These are phyloP conservation scores for Typhlomys cinereus DNA, from an alignment of 2,113 vertebrate genomes.

Conservation along the genomic window DNA sequence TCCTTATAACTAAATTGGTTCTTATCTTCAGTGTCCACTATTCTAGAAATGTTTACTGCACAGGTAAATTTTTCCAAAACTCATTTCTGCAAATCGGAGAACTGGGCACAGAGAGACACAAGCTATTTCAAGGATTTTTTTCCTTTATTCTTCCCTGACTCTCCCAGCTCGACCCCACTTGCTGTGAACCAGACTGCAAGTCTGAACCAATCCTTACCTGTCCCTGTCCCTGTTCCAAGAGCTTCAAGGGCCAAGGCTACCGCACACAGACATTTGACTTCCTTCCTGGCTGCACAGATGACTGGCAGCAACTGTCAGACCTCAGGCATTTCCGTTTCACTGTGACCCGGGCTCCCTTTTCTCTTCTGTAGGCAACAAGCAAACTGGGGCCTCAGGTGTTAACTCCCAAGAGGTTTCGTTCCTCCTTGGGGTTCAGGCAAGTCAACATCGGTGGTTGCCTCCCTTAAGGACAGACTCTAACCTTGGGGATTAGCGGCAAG, in stretches of 20 bases:
- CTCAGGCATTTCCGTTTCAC: slow-evolving; percentile 64
- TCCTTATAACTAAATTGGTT: slow-evolving; percentile 31
- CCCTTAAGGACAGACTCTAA: not conserved
- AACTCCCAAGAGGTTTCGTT: slow-evolving; percentile 11
- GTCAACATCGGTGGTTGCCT: not conserved
- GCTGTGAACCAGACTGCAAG: not conserved
- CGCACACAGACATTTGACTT: slow-evolving; percentile 71
- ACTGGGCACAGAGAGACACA: not conserved
- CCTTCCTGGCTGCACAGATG: slow-evolving; percentile 40
- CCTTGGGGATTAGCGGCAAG: not conserved
- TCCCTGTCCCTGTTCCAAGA: slow-evolving; percentile 57
- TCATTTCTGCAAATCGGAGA: not conserved
- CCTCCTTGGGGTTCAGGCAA: not conserved
- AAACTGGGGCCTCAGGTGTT: not conserved
- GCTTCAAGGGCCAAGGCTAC: slow-evolving; percentile 40
- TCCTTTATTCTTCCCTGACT: not conserved
- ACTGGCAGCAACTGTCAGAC: slow-evolving; percentile 23
- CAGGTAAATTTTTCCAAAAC: slow-evolving; percentile 19
- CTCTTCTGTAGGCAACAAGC: not conserved
- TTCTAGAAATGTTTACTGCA: slow-evolving; percentile 30
- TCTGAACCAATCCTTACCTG: slow-evolving; percentile 1
- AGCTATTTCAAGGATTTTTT: not conserved
- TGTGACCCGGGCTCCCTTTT: slow-evolving; percentile 64
- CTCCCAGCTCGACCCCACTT: not conserved
- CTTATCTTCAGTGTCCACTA: not conserved